Conservation (phyloP, 64 coral and sea anemone species). For the Montipora sp. region DNA sequence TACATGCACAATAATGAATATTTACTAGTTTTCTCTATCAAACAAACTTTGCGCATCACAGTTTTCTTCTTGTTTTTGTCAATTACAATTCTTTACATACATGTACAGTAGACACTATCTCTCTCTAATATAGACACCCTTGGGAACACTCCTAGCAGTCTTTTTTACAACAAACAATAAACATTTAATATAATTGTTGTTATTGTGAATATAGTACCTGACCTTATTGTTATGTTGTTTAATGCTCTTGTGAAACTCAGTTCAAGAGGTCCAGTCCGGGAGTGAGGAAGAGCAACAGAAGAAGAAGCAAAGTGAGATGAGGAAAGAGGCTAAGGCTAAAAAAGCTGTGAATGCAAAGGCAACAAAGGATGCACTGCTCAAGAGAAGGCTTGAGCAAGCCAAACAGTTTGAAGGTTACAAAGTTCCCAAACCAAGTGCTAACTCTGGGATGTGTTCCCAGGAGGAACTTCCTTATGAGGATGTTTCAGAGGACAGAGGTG, state of each 20-base stretch:
- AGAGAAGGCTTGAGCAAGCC: background rate
- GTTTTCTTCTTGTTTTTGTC: slow-evolving; percentile 1
- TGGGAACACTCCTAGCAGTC: background rate
- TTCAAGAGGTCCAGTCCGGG: background rate
- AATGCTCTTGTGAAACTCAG: slow-evolving; percentile 1
- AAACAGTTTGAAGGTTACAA: background rate
- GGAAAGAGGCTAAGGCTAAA: slow-evolving; percentile 4
- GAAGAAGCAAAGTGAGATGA: background rate
- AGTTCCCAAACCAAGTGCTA: background rate
- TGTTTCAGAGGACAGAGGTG: background rate
- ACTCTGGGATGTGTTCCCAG: background rate
- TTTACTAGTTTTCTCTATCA: background rate
- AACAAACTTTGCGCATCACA: slow-evolving; percentile 1
- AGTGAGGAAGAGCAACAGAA: slow-evolving; percentile 1
- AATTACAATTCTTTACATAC: slow-evolving; percentile 2
- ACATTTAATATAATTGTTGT: background rate
- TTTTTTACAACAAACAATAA: slow-evolving; percentile 3
- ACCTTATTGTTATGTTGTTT: background rate
- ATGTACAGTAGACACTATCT: background rate
- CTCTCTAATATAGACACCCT: background rate
- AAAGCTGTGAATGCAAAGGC: slow-evolving; percentile 1
- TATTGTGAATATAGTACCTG: background rate
- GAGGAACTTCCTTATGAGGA: slow-evolving; percentile 5
- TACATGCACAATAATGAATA: background rate
- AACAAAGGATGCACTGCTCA: background rate